Evolutionary conservation across 2,797 vertebrate species (phyloP), one percentile per base, ranked within the genome.

Genomic region (Peromyscus melanophrys): DNA sequence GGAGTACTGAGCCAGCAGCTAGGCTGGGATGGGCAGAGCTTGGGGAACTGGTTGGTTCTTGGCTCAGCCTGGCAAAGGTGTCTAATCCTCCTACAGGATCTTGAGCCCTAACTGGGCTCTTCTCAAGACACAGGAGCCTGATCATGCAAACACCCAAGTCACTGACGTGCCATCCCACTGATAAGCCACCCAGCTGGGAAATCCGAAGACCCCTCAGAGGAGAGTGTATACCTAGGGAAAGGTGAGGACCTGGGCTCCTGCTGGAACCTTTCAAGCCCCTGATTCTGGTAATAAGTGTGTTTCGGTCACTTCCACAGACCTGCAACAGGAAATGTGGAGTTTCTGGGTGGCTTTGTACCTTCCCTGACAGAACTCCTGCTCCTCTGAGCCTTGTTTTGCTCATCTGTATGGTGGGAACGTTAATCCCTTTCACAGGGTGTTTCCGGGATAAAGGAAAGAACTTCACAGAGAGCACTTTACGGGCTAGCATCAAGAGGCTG

Each of bases 61-160:
- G 34, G 1, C 0, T 6, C 6, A 67, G 21, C 37, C 40, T 11
- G 29, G n/a, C 49, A 31, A 0, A 0, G 2, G 0, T 37, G 9
- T 43, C 17, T 52, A 25, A 5, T 16, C 23, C 40, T 46, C 7
- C 65, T 40, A 5, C 0, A 6, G 49, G 40, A 37, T 52, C 65
- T 23, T 19, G 77, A 23, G 12, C 2, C 13, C 59, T 23, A 7
- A 4, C 59, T 59, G n/a, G 12, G 27, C 69, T 57, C 23, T 77
- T 63, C 34, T n/a, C 16, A 57, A 0, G 52, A 46, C 46, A 10
- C 57, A 34, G 86, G 19, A 67, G 14, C n/a, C 82, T 3, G 0
- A 0, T 27, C 8, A 13, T 1, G 31, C 65, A 67, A 49, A 43
- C 9, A 17, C 4, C 23, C 10, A 12, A 27, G n/a, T 14, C 57